These are phyloP conservation scores for Argentina silus DNA, from an alignment of 2,797 vertebrate species.

Conservation along the genomic window DNA sequence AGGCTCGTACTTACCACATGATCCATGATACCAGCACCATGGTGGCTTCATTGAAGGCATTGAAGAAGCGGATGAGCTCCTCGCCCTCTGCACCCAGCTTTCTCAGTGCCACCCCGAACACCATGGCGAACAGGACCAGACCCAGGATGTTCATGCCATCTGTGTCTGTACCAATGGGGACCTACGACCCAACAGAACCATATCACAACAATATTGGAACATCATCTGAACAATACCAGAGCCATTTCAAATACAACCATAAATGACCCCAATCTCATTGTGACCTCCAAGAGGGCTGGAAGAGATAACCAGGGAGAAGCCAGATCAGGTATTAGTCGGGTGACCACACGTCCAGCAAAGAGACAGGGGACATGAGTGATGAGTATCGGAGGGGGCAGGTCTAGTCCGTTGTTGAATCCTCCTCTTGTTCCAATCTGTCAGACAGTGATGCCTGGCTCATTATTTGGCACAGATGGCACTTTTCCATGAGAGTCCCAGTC, in stretches of 20 bases:
- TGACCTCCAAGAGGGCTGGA: background rate
- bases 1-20: conserved; percentile 89
- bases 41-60: conserved; percentile 95
- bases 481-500: too few relatives aligned
- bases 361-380: conserved; percentile 53
- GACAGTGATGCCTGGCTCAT: conserved; percentile 46
- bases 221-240: too few relatives aligned
- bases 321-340: background rate
- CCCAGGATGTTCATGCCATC: conserved; percentile 99
- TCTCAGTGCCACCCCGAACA: conserved; percentile 93
- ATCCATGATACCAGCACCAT: conserved; percentile 99
- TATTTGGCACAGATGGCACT: too few relatives aligned
- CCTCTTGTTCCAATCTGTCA: conserved; percentile 56
- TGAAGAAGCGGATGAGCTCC: conserved; percentile 97
- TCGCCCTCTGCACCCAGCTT: conserved; percentile 94
- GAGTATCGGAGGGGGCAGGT: conserved; percentile 59
- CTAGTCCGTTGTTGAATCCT: conserved; percentile 59
- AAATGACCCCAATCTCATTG: background rate
- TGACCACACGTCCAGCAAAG: background rate
- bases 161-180: conserved; percentile 85
- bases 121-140: conserved; percentile 92
- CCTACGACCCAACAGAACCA: conserved; percentile 64
- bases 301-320: background rate
- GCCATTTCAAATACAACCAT: too few relatives aligned
- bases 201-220: too few relatives aligned